Conservation (phyloP, 2,888 invertebrate species). For the Lochmaea capreae region DNA sequence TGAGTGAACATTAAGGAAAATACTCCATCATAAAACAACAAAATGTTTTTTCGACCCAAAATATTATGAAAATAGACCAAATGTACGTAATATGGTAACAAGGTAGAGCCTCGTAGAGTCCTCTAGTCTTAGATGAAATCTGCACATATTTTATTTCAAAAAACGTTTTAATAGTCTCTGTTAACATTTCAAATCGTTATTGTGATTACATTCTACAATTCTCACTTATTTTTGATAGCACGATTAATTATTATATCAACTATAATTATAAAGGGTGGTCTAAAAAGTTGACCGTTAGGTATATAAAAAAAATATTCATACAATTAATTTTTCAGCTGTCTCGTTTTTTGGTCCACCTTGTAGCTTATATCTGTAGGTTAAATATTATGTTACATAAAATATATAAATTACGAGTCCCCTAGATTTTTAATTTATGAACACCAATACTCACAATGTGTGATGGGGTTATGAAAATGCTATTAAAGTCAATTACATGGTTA, state of each 20-base stretch:
- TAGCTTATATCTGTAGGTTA: neutral
- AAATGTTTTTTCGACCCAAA: no score
- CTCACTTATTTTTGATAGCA: conserved; percentile 26
- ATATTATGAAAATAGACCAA: no score
- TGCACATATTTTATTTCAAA: neutral
- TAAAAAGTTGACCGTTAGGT: neutral
- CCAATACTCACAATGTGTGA: no score
- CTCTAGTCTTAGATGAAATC: no score
- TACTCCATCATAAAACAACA: no score
- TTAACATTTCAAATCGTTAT: conserved; percentile 3
- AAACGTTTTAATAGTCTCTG: neutral
- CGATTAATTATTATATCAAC: conserved; percentile 6
- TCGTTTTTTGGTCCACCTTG: neutral
- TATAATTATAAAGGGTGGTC: neutral
- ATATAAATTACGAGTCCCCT: neutral
- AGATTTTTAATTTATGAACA: neutral
- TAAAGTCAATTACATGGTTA: no score
- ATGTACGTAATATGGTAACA: no score
- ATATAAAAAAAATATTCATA: neutral
- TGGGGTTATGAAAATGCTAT: no score
- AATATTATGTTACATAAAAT: neutral
- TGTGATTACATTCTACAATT: conserved; percentile 18
- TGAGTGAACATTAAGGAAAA: no score
- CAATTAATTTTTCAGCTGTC: neutral
- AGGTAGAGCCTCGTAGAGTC: no score